phyloP scores from a whole-genome alignment of 2,888 invertebrate genomes.

The Nemoura dubitans region DNA sequence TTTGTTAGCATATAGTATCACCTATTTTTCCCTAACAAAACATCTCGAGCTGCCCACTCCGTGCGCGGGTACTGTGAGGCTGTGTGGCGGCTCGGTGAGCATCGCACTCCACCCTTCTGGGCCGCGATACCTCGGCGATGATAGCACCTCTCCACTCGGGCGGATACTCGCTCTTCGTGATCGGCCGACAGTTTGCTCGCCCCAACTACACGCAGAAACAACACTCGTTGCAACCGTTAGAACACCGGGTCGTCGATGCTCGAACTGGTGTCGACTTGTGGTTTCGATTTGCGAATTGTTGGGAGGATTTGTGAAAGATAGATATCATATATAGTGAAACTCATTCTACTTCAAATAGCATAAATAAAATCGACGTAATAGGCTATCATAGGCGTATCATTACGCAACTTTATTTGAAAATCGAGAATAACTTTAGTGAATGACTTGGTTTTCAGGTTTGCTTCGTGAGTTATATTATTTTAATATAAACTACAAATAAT shows the following conservation, averaged over 20 bases:
- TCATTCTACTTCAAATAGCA: neutral
- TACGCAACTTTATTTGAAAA: neutral
- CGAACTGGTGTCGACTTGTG: neutral
- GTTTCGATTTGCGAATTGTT: neutral
- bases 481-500: neutral
- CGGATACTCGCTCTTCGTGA: neutral
- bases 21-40: neutral
- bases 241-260: neutral
- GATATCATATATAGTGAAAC: neutral
- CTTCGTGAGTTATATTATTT: neutral
- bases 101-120: neutral
- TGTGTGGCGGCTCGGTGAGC: neutral
- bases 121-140: neutral
- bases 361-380: neutral
- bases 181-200: neutral
- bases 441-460: neutral
- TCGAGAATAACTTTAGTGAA: neutral
- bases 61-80: neutral
- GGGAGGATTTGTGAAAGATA: neutral
- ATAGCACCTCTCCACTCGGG: neutral
- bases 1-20: neutral
- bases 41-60: neutral
- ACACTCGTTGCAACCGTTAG: neutral
- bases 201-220: neutral
- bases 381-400: neutral